These are phyloP conservation scores for Sebastes matsubarae DNA, from an alignment of 2,797 vertebrate species.

Conservation along the genomic window DNA sequence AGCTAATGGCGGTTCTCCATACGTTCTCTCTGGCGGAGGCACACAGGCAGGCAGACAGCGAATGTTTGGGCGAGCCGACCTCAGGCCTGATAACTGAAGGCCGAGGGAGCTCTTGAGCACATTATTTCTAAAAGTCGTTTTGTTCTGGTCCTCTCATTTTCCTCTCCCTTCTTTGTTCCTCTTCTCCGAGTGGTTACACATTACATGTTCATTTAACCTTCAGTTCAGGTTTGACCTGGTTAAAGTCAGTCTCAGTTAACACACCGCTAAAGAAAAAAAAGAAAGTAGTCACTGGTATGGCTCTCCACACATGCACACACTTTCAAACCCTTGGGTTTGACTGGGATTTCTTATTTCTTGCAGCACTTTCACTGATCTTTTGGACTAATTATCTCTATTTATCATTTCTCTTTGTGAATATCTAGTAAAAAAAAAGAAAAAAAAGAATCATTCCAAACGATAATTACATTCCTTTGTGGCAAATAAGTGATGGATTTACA, in stretches of 20 bases:
- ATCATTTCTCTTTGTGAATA: conserved; percentile 67
- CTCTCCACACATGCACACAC: conserved; percentile 8
- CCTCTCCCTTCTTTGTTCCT: conserved; percentile 14
- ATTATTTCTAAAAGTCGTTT: conserved; percentile 47
- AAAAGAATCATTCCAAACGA: conserved; percentile 42
- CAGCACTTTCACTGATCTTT: conserved; percentile 38
- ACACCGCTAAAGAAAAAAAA: conserved; percentile 3
- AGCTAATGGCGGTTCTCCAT: conserved; percentile 85
- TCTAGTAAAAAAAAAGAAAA: conserved; percentile 34
- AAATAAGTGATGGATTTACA: conserved; percentile 61
- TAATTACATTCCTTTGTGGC: conserved; percentile 61
- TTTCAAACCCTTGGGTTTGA: neutral
- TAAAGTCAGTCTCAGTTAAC: conserved; percentile 8
- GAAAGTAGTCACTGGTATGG: neutral
- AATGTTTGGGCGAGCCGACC: conserved; percentile 66
- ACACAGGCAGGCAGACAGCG: conserved; percentile 47
- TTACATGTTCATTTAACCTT: conserved; percentile 28
- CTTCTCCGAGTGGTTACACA: conserved; percentile 3
- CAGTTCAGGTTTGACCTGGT: conserved; percentile 17
- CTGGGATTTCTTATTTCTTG: conserved; percentile 12
- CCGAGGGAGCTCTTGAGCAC: conserved; percentile 56
- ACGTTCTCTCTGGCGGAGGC: conserved; percentile 43
- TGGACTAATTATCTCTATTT: conserved; percentile 33
- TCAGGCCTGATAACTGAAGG: conserved; percentile 41
- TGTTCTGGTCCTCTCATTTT: conserved; percentile 37